Evolutionary conservation across 2,888 invertebrate species (phyloP).

Genomic region (Villa cingulata): DNA sequence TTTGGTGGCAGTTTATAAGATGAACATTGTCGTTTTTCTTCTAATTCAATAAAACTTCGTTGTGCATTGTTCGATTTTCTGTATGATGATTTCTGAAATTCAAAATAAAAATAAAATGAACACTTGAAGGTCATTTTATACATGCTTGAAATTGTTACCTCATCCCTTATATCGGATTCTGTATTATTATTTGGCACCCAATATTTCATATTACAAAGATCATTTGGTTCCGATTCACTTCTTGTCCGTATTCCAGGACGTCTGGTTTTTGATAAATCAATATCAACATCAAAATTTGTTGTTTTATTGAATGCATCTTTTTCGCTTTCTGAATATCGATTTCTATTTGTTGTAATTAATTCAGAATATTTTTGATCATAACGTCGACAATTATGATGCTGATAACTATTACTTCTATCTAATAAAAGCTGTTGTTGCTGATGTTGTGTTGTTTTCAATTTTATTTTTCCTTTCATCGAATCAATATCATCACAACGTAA

Average conservation of each 20-base stretch:
- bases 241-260: slow-evolving; percentile 1
- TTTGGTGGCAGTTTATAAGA: slow-evolving; percentile 3
- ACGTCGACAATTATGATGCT: not conserved
- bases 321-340: slow-evolving; percentile 6
- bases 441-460: not conserved
- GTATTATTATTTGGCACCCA: not conserved
- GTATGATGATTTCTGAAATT: not conserved
- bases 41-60: not conserved
- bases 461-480: not conserved
- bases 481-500: slow-evolving; percentile 1
- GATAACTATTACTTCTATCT: not conserved
- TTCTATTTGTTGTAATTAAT: not conserved
- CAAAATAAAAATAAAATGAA: not conserved
- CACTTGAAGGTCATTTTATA: not conserved
- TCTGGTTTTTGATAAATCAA: not conserved
- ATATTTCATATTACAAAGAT: slow-evolving; percentile 4
- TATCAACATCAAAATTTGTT: not conserved
- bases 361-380: not conserved
- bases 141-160: not conserved
- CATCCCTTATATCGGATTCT: not conserved
- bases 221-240: slow-evolving; percentile 9
- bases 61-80: not conserved
- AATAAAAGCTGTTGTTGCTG: not conserved
- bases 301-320: not conserved
- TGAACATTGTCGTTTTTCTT: not conserved